A percentile compares a stretch with the other conserved stretches of the same genome.
Conservation (phyloP, 2,113 vertebrate genomes). For the Rhombomys opimus region DNA sequence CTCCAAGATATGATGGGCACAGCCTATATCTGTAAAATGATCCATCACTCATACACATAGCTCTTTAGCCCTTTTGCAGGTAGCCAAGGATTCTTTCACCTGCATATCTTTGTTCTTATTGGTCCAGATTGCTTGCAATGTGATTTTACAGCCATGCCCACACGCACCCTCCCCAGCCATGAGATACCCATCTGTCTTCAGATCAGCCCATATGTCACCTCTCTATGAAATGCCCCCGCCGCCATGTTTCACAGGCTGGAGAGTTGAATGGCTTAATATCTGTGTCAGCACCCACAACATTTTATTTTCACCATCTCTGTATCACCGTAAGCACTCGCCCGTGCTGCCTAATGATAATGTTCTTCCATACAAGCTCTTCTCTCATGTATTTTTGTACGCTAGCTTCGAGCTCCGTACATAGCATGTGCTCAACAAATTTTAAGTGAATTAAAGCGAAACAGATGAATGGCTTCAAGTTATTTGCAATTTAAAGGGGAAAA, state of each 20-base stretch:
- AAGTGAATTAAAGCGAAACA: constrained; percentile 41
- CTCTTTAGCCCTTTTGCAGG: background rate
- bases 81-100: background rate
- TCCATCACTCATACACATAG: background rate
- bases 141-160: background rate
- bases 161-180: background rate
- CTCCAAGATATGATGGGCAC: background rate
- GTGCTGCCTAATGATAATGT: background rate
- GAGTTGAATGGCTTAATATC: background rate
- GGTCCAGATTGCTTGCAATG: background rate
- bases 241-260: background rate
- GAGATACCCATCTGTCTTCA: constrained; percentile 50
- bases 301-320: background rate
- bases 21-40: background rate
- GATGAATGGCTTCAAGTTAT: constrained; percentile 45
- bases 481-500: constrained; percentile 40
- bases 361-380: background rate
- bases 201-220: constrained; percentile 33
- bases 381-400: background rate
- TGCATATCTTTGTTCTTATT: background rate
- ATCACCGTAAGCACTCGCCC: background rate
- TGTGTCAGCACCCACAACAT: background rate
- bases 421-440: constrained; percentile 15
- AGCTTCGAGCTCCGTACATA: background rate
- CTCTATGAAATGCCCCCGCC: background rate